These are phyloP conservation scores for Hystrix brachyura DNA, from an alignment of 2,113 vertebrate genomes.

Conservation along the genomic window DNA sequence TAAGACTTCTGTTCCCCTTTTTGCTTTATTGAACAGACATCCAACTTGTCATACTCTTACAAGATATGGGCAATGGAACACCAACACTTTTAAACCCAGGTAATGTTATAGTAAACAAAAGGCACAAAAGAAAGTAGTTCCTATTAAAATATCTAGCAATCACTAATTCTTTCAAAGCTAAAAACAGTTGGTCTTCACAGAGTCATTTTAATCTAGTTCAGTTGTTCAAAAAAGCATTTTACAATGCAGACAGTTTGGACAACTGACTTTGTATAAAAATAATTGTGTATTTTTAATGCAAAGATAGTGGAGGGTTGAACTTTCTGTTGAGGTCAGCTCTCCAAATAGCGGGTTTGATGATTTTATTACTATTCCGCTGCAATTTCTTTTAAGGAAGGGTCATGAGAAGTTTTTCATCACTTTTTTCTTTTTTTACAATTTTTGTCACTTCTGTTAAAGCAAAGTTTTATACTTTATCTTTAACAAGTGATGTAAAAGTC, in stretches of 20 bases:
- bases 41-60: neutral
- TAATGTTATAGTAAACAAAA: slow-evolving; percentile 3
- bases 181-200: slow-evolving; percentile 34
- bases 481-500: slow-evolving; percentile 51
- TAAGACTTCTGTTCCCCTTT: neutral
- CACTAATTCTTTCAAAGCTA: slow-evolving; percentile 57
- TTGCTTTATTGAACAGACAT: slow-evolving; percentile 28
- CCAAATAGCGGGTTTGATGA: neutral
- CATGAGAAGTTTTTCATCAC: neutral
- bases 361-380: neutral
- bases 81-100: slow-evolving; percentile 7
- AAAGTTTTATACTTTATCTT: slow-evolving; percentile 47
- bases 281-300: neutral
- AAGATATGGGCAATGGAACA: neutral
- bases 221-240: neutral
- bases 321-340: neutral
- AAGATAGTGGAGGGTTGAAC: neutral
- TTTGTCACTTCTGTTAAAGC: slow-evolving; percentile 13
- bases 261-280: neutral
- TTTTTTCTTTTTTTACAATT: slow-evolving; percentile 59
- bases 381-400: slow-evolving; percentile 20
- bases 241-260: slow-evolving; percentile 9
- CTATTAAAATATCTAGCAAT: neutral
- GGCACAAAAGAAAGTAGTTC: neutral
- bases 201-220: neutral